Conservation (phyloP, 2,888 invertebrate species). For the Mactromeris polynyma region DNA sequence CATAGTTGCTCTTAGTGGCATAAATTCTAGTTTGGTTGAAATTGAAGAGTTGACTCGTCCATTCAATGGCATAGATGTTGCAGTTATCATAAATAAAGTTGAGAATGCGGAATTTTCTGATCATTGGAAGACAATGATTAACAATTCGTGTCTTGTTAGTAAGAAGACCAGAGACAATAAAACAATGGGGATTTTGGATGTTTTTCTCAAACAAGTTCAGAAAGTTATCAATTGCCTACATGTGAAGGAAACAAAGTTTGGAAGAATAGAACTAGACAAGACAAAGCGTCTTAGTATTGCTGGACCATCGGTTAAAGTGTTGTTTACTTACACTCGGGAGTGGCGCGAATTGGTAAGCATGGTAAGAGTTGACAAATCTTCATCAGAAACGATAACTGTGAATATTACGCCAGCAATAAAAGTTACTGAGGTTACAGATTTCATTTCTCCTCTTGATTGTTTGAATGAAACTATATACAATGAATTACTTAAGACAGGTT, state of each 20-base stretch:
- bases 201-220: conserved; percentile 32
- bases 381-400: conserved; percentile 25
- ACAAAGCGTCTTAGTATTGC: not conserved
- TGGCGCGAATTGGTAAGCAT: conserved; percentile 8
- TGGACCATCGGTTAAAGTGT: not conserved
- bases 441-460: conserved; percentile 30
- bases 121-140: conserved; percentile 40
- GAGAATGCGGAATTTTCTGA: conserved; percentile 12
- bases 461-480: conserved; percentile 13
- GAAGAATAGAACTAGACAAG: conserved; percentile 16
- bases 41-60: conserved; percentile 38
- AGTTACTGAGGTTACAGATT: conserved; percentile 19
- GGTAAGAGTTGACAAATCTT: conserved; percentile 30
- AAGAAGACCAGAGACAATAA: conserved; percentile 20
- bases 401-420: conserved; percentile 48
- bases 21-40: conserved; percentile 18
- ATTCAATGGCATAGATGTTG: conserved; percentile 26
- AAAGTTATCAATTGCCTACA: not conserved
- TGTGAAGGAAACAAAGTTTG: conserved; percentile 38
- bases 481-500: conserved; percentile 31
- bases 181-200: conserved; percentile 43
- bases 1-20: conserved; percentile 27
- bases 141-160: conserved; percentile 34
- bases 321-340: conserved; percentile 1
- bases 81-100: conserved; percentile 23